Conservation (phyloP, 2,113 vertebrate species). For the Cyprinodon variegatus region DNA sequence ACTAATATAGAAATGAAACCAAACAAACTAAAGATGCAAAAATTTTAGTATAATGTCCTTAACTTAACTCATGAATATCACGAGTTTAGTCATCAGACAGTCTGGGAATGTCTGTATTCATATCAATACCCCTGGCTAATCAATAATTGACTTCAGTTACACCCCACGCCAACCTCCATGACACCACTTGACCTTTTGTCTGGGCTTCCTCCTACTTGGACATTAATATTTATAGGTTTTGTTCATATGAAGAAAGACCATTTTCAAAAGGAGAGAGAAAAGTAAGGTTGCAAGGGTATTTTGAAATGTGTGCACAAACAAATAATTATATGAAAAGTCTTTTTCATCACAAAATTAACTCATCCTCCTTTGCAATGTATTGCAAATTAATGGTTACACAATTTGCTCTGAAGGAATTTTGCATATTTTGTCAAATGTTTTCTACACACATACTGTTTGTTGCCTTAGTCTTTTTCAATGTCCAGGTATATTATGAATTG, state of each 20-base stretch:
- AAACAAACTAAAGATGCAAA: neutral
- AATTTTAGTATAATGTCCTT: too few relatives aligned
- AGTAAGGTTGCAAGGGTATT: neutral
- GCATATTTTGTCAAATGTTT: neutral
- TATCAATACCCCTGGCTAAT: conserved; percentile 29
- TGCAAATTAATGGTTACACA: neutral
- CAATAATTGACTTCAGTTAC: conserved; percentile 46
- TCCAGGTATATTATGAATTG: neutral
- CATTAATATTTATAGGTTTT: conserved; percentile 13
- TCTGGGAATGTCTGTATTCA: conserved; percentile 24
- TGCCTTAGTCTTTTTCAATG: neutral
- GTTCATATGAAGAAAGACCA: neutral
- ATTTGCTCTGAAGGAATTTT: too few relatives aligned
- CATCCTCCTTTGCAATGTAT: neutral
- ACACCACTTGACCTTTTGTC: conserved; percentile 44
- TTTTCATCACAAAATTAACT: neutral
- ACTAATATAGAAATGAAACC: neutral
- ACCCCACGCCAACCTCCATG: conserved; percentile 29
- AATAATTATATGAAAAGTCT: neutral
- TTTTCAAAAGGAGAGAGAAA: neutral
- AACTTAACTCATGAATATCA: neutral
- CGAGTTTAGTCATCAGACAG: conserved; percentile 2
- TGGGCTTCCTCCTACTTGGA: conserved; percentile 14
- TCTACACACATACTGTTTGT: neutral
- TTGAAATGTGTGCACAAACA: neutral